Evolutionary conservation across 30 jellyfish, hydroid and myxozoan genomes (phyloP).

Genomic region (Turritopsis dohrnii): DNA sequence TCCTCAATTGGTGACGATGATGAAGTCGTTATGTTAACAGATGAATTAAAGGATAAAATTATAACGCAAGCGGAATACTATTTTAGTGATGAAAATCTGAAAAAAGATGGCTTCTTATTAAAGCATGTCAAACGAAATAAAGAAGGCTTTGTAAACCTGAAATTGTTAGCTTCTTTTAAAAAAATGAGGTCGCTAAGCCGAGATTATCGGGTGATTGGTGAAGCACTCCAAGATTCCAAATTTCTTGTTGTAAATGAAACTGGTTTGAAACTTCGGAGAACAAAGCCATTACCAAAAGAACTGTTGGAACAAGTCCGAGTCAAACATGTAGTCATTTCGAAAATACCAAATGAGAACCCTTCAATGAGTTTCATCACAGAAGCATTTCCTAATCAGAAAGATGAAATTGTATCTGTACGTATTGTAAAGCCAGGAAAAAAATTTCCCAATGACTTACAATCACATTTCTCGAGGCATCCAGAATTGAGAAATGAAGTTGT

Average conservation of each 20-base stretch:
- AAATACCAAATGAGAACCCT: conserved; percentile 85
- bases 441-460: conserved; percentile 85
- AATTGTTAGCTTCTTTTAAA: conserved; percentile 82
- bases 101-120: conserved; percentile 85
- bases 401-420: conserved; percentile 72
- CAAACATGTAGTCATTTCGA: conserved; percentile 71
- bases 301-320: conserved; percentile 89
- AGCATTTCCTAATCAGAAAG: conserved; percentile 47
- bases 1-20: conserved; percentile 34
- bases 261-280: conserved; percentile 70
- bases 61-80: conserved; percentile 83
- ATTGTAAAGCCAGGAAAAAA: conserved; percentile 81
- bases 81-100: conserved; percentile 90
- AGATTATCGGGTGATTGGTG: conserved; percentile 78
- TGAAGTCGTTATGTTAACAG: conserved; percentile 35
- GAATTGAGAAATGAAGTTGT: conserved; percentile 67
- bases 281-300: conserved; percentile 75
- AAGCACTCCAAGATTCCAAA: conserved; percentile 68
- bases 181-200: conserved; percentile 76
- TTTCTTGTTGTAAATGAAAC: conserved; percentile 61
- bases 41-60: conserved; percentile 54
- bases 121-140: conserved; percentile 94
- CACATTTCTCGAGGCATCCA: conserved; percentile 90
- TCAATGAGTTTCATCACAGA: conserved; percentile 81
- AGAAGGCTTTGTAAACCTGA: conserved; percentile 91